phyloP scores from a whole-genome alignment of 2,113 vertebrate genomes.

The Ovis canadensis region DNA sequence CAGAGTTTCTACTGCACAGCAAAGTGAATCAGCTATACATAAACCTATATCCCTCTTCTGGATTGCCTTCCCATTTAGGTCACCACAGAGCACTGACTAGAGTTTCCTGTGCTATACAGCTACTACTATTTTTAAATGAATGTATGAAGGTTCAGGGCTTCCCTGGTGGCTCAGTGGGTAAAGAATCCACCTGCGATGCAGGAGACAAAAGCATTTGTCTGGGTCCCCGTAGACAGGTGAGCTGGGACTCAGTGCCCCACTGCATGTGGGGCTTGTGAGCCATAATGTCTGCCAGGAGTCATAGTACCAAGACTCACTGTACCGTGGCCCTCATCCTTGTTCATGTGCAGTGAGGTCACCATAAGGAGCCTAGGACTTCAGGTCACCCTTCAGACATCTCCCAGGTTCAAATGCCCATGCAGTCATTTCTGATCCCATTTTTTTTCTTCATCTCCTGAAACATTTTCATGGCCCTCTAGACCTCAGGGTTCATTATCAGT shows the following conservation, averaged over 20 bases:
- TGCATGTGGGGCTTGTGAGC: background rate
- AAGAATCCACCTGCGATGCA: background rate
- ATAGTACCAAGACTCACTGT: background rate
- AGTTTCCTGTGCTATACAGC: background rate
- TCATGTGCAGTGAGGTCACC: background rate
- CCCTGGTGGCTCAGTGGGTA: background rate
- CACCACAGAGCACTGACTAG: background rate
- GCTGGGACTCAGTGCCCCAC: background rate
- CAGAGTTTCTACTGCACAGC: background rate
- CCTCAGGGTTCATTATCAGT: background rate
- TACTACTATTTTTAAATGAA: background rate
- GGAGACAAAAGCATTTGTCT: background rate
- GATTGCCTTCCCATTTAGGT: background rate
- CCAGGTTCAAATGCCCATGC: background rate
- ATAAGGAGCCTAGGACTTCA: background rate
- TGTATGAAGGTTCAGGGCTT: background rate
- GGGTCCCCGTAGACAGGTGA: background rate
- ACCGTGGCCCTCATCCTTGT: background rate
- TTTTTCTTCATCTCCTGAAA: background rate
- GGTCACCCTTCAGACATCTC: background rate
- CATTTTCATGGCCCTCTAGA: background rate
- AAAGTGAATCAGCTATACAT: background rate
- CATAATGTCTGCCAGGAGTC: background rate
- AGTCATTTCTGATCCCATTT: background rate
- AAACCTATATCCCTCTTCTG: background rate